Base-by-base conservation (phyloP, 2,888 invertebrate genomes). In the Cryptocephalus moraei region DNA sequence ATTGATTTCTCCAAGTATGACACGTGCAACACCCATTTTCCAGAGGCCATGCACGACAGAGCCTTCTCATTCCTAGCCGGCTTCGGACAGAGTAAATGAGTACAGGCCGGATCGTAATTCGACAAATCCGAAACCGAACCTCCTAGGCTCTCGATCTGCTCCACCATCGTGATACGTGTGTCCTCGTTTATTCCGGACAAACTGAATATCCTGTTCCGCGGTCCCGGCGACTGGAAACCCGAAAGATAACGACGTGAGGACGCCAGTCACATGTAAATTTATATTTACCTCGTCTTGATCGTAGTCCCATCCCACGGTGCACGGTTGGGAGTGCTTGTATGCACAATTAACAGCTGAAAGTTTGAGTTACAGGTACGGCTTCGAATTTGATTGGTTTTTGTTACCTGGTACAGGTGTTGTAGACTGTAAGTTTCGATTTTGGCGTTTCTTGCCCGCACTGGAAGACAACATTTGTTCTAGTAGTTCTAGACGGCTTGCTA, bases 1-100 rank as follows among this genome's bases (percentile, higher is more conserved):
- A 78, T 69, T 46, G 85, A 87, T 41, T 83, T 76, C 6, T 80
- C 77, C 1, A 93, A 70, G 61, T 91, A 95, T 0, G 81, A 78
- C 1, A 82, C 77, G 59, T 89, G 87, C n/a, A 94, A 69, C 9
- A 94, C 78, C 92, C 92, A 94, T 59, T 87, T 84, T 12, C 95
- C 94, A 0, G 87, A 78, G 0, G 94, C 92, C 50, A 95, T 81
- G 49, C 86, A 84, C 0, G 86, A 84, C 31, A 95, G 73, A 71
- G 88, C 80, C 73, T 93, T 93, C 73, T 94, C 94, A 63, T 89
- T 92, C 48, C 91, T 79, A 8, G 78, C 76, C 0, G 84, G 82
- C 60, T 80, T 81, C 40, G 82, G 75, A 56, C 88, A 86, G 32
- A 94, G 72, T 14, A 93, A 70, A 65, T 93, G 93, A 0, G 89